phyloP scores from a whole-genome alignment of 2,113 vertebrate genomes.

The Aleadryas rufinucha region DNA sequence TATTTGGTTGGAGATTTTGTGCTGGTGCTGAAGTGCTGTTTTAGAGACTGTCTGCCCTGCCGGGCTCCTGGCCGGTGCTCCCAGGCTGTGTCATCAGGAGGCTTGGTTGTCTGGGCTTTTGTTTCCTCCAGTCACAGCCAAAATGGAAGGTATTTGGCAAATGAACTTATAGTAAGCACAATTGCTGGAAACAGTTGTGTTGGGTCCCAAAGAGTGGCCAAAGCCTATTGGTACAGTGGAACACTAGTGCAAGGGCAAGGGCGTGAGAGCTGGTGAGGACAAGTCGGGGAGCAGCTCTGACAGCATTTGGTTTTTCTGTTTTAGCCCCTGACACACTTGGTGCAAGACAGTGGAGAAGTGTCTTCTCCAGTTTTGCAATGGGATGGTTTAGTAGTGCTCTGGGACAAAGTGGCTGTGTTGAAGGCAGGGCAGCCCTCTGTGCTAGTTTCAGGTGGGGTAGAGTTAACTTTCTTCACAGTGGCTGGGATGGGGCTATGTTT shows the following conservation, averaged over 20 bases:
- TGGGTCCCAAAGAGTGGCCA: not conserved
- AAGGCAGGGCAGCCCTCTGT: not conserved
- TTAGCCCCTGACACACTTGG: not conserved
- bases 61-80: accelerated
- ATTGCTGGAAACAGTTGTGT: not conserved
- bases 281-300: not conserved
- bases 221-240: not conserved
- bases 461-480: not conserved
- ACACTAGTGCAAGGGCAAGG: not conserved
- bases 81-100: not conserved
- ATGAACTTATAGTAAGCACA: accelerated
- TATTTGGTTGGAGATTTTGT: not conserved
- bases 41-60: not conserved
- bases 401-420: accelerated
- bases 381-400: not conserved
- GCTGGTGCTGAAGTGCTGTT: not conserved
- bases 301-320: not conserved
- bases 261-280: not conserved
- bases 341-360: not conserved
- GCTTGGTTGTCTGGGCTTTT: not conserved
- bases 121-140: not conserved
- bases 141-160: not conserved
- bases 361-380: not conserved
- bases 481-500: not conserved
- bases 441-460: not conserved